These are phyloP conservation scores for Latrodectus geometricus DNA, from an alignment of 1,140 invertebrate genomes.

Conservation along the genomic window DNA sequence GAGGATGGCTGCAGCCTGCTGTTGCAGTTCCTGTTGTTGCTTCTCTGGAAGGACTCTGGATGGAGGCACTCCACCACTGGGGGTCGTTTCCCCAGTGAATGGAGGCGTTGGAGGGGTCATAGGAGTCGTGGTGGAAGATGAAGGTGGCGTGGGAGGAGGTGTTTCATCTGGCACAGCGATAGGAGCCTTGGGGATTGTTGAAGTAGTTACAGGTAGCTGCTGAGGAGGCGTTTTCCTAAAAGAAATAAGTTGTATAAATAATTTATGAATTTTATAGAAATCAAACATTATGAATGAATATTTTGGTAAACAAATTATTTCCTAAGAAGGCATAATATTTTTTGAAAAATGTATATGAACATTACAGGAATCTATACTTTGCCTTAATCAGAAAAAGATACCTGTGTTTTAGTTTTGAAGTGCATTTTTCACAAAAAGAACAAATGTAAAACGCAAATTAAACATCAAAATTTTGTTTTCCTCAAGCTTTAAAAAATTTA, in stretches of 20 bases:
- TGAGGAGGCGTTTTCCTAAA: slow-evolving; percentile 62
- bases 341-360: too few species aligned
- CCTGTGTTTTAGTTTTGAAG: too few species aligned
- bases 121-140: slow-evolving; percentile 20
- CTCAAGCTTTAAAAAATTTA: too few species aligned
- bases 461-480: too few species aligned
- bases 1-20: slow-evolving; percentile 38
- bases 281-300: too few species aligned
- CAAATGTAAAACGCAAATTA: too few species aligned
- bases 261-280: too few species aligned
- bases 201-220: slow-evolving; percentile 38
- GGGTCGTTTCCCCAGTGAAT: background rate
- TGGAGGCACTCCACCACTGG: background rate
- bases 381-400: too few species aligned
- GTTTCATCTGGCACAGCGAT: slow-evolving; percentile 50
- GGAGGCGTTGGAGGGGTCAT: slow-evolving; percentile 49
- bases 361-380: too few species aligned
- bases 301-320: too few species aligned
- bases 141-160: slow-evolving; percentile 62
- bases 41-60: slow-evolving; percentile 30
- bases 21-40: slow-evolving; percentile 46
- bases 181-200: slow-evolving; percentile 22
- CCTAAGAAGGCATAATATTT: too few species aligned
- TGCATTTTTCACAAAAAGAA: too few species aligned
- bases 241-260: background rate